A percentile compares a stretch with the other conserved stretches of the same genome.
These are phyloP conservation scores for Rhodinocichla rosea DNA, from an alignment of 2,113 vertebrate species.

Conservation along the genomic window DNA sequence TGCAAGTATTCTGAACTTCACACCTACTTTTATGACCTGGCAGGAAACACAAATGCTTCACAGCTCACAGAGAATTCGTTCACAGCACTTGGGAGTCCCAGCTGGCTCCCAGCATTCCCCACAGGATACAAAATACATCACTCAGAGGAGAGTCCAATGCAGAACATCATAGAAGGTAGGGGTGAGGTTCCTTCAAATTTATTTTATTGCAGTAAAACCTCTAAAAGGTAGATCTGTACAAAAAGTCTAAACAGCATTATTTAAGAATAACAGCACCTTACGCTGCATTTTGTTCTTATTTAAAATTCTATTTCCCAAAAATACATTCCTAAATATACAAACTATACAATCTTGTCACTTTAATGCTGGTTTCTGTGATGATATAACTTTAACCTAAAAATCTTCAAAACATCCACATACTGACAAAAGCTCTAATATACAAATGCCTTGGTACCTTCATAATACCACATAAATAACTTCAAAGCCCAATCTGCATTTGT, in stretches of 20 bases:
- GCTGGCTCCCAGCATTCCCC: conserved; percentile 37
- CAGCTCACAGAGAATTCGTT: conserved; percentile 55
- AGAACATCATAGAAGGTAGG: conserved; percentile 38
- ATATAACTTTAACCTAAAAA: conserved; percentile 66
- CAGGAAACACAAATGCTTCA: conserved; percentile 59
- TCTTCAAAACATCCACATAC: conserved; percentile 59
- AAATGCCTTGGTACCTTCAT: conserved; percentile 74
- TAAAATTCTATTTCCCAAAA: conserved; percentile 79
- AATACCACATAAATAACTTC: conserved; percentile 77
- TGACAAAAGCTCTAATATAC: conserved; percentile 59
- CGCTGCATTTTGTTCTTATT: conserved; percentile 73
- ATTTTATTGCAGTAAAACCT: conserved; percentile 77
- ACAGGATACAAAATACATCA: conserved; percentile 64
- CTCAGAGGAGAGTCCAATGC: conserved; percentile 50
- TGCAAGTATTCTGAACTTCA: conserved; percentile 51
- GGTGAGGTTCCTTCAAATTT: conserved; percentile 54
- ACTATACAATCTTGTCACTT: conserved; percentile 80
- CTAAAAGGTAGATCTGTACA: conserved; percentile 78
- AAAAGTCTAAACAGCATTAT: conserved; percentile 70
- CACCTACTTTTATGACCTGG: conserved; percentile 42
- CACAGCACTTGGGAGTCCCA: conserved; percentile 28
- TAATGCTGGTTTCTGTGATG: conserved; percentile 79
- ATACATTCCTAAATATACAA: conserved; percentile 86
- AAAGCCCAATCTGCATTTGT: conserved; percentile 58
- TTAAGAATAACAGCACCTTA: conserved; percentile 72